Evolutionary conservation across 2,888 invertebrate genomes (phyloP).

Genomic region (Azorinus chamasolen): DNA sequence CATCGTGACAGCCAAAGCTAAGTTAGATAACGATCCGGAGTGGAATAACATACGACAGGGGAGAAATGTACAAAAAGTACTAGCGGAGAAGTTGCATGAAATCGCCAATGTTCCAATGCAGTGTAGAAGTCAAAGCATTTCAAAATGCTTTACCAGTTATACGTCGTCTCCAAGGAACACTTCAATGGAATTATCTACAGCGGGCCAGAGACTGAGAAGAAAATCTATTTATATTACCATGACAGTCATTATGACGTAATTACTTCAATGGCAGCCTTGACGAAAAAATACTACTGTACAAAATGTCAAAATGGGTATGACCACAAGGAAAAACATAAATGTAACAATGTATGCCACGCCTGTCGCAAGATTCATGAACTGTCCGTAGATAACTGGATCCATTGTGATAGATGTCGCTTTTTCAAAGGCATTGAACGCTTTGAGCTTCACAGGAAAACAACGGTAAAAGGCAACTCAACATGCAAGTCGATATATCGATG

Average conservation of each 20-base stretch:
- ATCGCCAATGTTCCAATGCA: constrained; percentile 24
- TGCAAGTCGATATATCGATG: constrained; percentile 12
- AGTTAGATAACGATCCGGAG: constrained; percentile 31
- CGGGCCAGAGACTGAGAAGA: constrained; percentile 13
- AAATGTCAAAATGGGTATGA: constrained; percentile 25
- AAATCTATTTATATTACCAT: constrained; percentile 23
- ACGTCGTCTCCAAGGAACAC: constrained; percentile 38
- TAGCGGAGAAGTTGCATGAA: constrained; percentile 30
- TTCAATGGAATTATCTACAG: constrained; percentile 40
- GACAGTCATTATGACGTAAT: constrained; percentile 24
- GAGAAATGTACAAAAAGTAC: constrained; percentile 11
- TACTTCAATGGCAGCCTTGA: constrained; percentile 25
- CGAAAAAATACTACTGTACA: constrained; percentile 31
- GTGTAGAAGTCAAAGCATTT: constrained; percentile 32
- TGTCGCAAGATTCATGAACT: constrained; percentile 26
- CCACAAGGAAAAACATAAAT: constrained; percentile 12
- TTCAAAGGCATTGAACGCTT: constrained; percentile 30
- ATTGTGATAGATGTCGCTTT: constrained; percentile 24
- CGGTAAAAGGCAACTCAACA: constrained; percentile 5
- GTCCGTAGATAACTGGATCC: constrained; percentile 6
- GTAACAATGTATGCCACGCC: constrained; percentile 30
- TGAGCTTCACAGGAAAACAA: constrained; percentile 22
- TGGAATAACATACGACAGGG: constrained; percentile 33
- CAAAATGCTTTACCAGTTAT: constrained; percentile 27
- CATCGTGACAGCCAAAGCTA: constrained; percentile 48